Evolutionary conservation across 92 coral and sea anemone genomes (phyloP), one percentile per base, ranked within the genome.

Genomic region (Phenganax marumi): DNA sequence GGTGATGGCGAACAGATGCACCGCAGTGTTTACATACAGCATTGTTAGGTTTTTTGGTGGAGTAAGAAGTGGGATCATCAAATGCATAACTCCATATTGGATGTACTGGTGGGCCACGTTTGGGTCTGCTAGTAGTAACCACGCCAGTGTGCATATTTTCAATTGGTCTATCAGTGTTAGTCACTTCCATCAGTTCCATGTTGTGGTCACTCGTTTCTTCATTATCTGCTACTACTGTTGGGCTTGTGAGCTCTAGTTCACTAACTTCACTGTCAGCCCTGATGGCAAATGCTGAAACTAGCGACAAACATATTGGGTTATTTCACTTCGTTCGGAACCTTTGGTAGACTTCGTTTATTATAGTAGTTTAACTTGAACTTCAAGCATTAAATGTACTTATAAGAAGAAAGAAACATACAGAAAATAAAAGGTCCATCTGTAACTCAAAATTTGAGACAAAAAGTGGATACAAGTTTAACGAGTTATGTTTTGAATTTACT

Each of bases 41-140:
- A 70, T 50, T 70, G 51, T 70, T 46, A 50, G 54, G 75, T 24
- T 39, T 9, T 8, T 12, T 43, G 75, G 33, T 46, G 77, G 77
- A 48, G 58, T 72, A 72, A 52, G 57, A 19, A 72, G 60, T 72
- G 33, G 77, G 77, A 56, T 72, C 46, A 52, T 49, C 43, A 72
- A 72, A 72, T 12, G 77, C 77, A 72, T 72, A 52, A 72, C 77
- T 52, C 58, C 77, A 72, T 72, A 52, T 10, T n/a, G 77, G 56
- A 72, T 50, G 57, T 13, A 72, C 77, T 17, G 57, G 57, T 49
- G 56, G 77, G 56, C 77, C 77, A 12, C 56, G 55, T 12, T 72
- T 72, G 26, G 77, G 57, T 50, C 47, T 49, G 56, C 77, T 19
- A 70, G 39, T 39, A 64, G 70, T 64, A 64, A 21, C 43, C 70